Evolutionary conservation across 2,888 invertebrate species (phyloP).

Genomic region (Dynastes tityus): DNA sequence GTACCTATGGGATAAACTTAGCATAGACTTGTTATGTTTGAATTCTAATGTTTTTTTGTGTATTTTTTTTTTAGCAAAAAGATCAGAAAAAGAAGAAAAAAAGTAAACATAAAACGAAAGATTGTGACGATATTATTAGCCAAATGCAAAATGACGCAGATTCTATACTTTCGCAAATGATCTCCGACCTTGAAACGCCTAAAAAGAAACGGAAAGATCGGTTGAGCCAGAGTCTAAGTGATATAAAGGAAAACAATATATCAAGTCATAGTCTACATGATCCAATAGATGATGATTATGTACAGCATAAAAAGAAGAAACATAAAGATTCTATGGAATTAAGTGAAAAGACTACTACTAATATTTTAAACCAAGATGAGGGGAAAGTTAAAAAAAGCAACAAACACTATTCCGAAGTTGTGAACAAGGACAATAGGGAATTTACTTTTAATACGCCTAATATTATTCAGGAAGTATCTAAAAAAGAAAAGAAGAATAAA

Average conservation of each 20-base stretch:
- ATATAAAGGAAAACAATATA: too few species aligned
- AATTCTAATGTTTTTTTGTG: too few species aligned
- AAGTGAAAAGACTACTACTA: not conserved
- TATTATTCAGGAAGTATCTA: not conserved
- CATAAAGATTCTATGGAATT: not conserved
- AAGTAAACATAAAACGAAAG: conserved; percentile 9
- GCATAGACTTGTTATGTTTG: too few species aligned
- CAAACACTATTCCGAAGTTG: not conserved
- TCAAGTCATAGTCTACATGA: not conserved
- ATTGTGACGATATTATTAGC: not conserved
- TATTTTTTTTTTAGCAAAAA: not conserved
- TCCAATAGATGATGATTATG: not conserved
- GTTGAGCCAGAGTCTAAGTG: not conserved
- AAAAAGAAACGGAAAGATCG: not conserved
- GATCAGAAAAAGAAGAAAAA: conserved; percentile 22
- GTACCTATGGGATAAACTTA: too few species aligned
- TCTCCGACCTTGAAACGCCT: not conserved
- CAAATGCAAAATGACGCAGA: not conserved
- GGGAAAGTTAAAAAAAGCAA: not conserved
- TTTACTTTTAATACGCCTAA: not conserved
- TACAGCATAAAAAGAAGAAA: not conserved
- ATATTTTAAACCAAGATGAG: not conserved
- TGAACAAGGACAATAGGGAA: not conserved
- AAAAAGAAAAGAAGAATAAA: conserved; percentile 1
- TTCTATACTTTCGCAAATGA: conserved; percentile 21